phyloP scores from a whole-genome alignment of 2,797 vertebrate species.

The Propithecus deckenii region DNA sequence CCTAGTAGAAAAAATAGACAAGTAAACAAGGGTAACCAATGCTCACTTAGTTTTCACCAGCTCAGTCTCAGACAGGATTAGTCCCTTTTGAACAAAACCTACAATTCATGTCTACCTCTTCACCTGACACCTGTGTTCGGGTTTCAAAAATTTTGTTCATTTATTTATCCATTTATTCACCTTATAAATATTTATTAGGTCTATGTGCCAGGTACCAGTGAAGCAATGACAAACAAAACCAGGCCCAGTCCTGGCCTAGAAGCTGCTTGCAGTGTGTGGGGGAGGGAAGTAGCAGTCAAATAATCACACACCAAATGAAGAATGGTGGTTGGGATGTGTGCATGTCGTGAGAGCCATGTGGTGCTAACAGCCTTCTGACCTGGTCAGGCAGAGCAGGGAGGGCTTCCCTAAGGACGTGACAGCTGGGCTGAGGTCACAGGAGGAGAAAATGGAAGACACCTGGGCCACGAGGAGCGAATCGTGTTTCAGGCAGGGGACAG shows the following conservation, averaged over 20 bases:
- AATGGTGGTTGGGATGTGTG: rapidly evolving
- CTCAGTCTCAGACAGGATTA: neutral
- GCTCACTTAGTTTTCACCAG: neutral
- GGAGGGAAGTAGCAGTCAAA: neutral
- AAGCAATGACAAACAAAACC: neutral
- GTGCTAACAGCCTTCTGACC: neutral
- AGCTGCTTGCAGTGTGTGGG: neutral
- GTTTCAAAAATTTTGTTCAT: neutral
- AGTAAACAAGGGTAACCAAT: neutral
- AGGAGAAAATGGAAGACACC: neutral
- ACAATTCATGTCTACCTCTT: neutral
- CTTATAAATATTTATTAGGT: neutral
- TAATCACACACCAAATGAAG: neutral
- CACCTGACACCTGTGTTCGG: neutral
- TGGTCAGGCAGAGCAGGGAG: too few relatives aligned
- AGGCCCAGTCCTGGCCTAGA: neutral
- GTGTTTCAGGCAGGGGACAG: neutral
- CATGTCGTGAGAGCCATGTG: neutral
- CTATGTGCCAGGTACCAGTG: neutral
- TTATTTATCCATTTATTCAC: neutral
- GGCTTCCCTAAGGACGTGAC: neutral
- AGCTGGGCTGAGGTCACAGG: neutral
- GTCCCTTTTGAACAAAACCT: neutral
- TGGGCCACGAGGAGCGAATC: neutral
- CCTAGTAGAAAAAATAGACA: neutral